A percentile compares a stretch with the other conserved stretches of the same genome.
Conservation (phyloP, 1,140 invertebrate genomes). For the Leptinotarsa defecta region DNA sequence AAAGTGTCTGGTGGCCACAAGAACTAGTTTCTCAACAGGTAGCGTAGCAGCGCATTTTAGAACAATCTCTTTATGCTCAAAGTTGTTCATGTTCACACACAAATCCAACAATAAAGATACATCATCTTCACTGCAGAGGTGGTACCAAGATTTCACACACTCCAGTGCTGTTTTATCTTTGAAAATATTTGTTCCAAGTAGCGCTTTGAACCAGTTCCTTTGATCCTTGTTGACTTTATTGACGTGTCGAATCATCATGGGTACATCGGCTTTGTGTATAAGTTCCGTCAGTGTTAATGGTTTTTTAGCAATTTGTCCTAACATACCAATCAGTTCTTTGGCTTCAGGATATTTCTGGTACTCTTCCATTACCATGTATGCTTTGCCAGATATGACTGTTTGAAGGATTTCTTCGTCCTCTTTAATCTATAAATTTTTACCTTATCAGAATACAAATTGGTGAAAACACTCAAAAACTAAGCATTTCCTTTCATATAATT, state of each 20-base stretch:
- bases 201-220: conserved; percentile 48
- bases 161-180: conserved; percentile 38
- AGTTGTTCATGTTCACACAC: conserved; percentile 29
- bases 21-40: conserved; percentile 33
- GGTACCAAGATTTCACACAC: conserved; percentile 44
- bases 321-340: conserved; percentile 43
- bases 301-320: conserved; percentile 48
- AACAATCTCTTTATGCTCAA: conserved; percentile 38
- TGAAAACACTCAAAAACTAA: neutral
- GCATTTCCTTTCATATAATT: neutral
- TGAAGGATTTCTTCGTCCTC: conserved; percentile 44
- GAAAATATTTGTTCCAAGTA: conserved; percentile 47
- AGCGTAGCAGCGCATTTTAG: conserved; percentile 48
- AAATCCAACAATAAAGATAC: conserved; percentile 40
- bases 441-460: neutral
- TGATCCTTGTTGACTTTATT: conserved; percentile 46
- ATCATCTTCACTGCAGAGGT: conserved; percentile 46
- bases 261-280: conserved; percentile 44
- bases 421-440: conserved; percentile 35
- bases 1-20: conserved; percentile 42
- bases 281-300: conserved; percentile 47
- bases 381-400: conserved; percentile 41
- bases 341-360: conserved; percentile 48
- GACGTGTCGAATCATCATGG: conserved; percentile 46
- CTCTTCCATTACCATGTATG: conserved; percentile 47